Conservation (phyloP, 2,113 vertebrate genomes). For the Zosterops pallidus region DNA sequence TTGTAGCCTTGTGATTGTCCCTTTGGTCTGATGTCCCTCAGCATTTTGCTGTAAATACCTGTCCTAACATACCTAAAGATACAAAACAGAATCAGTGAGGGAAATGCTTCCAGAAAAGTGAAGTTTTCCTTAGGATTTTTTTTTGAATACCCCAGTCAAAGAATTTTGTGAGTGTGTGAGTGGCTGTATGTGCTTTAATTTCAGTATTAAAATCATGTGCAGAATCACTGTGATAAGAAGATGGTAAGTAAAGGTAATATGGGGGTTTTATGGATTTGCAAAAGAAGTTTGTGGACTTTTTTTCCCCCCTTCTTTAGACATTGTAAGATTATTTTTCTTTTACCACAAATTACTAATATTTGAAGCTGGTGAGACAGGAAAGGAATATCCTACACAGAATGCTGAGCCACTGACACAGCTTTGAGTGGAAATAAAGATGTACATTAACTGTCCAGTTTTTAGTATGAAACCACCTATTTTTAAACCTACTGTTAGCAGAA, state of each 20-base stretch:
- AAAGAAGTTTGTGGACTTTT: background rate
- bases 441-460: background rate
- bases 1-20: background rate
- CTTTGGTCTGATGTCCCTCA: background rate
- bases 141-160: background rate
- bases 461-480: background rate
- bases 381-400: background rate
- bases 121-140: background rate
- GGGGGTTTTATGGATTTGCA: rapidly evolving
- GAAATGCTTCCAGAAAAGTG: rapidly evolving
- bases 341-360: background rate
- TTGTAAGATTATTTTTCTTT: background rate
- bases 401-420: background rate
- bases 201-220: background rate
- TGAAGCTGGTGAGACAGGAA: background rate
- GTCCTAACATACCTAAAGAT: background rate
- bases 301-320: background rate
- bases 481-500: background rate
- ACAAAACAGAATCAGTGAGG: background rate
- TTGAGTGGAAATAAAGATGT: constrained; percentile 15
- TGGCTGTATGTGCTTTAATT: background rate
- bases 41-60: background rate
- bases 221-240: background rate
- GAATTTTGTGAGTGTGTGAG: background rate
- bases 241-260: background rate